Percentiles rank a stretch among this genome's conserved stretches.
Evolutionary conservation across 1,140 invertebrate genomes (phyloP).

Genomic region (Bombus superbus): DNA sequence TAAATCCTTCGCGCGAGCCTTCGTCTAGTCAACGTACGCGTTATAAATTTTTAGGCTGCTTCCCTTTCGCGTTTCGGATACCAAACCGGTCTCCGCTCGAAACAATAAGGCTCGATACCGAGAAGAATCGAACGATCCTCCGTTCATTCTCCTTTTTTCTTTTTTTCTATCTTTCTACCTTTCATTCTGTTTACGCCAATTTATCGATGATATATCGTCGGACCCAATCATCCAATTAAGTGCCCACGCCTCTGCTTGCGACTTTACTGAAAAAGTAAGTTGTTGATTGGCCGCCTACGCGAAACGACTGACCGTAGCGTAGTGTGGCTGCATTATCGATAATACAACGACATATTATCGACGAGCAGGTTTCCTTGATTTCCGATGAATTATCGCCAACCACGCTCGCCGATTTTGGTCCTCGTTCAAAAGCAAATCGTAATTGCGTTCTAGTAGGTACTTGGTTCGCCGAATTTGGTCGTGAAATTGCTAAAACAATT

Average conservation of each 20-base stretch:
- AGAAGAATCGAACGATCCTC: neutral
- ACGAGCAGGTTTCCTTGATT: conserved; percentile 28
- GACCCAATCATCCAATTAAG: conserved; percentile 71
- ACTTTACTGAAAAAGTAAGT: conserved; percentile 58
- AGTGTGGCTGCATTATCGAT: conserved; percentile 24
- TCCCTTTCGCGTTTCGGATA: conserved; percentile 1
- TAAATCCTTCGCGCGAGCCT: neutral
- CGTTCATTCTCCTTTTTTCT: neutral
- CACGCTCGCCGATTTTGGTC: neutral
- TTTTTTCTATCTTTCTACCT: conserved; percentile 3
- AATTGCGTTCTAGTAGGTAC: conserved; percentile 21
- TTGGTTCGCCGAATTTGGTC: neutral
- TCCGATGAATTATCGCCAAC: conserved; percentile 51
- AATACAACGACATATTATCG: conserved; percentile 51
- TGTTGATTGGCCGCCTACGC: conserved; percentile 66
- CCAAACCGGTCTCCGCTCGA: neutral
- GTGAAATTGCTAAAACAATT: conserved; percentile 7
- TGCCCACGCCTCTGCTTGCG: conserved; percentile 57
- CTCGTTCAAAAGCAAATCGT: neutral
- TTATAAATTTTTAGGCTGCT: neutral
- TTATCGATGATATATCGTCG: conserved; percentile 65
- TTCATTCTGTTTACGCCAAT: conserved; percentile 49
- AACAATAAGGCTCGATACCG: neutral
- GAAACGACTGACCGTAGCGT: neutral
- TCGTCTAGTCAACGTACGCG: neutral